These are phyloP conservation scores for Cephalotes varians DNA, from an alignment of 2,888 invertebrate genomes.

Conservation along the genomic window DNA sequence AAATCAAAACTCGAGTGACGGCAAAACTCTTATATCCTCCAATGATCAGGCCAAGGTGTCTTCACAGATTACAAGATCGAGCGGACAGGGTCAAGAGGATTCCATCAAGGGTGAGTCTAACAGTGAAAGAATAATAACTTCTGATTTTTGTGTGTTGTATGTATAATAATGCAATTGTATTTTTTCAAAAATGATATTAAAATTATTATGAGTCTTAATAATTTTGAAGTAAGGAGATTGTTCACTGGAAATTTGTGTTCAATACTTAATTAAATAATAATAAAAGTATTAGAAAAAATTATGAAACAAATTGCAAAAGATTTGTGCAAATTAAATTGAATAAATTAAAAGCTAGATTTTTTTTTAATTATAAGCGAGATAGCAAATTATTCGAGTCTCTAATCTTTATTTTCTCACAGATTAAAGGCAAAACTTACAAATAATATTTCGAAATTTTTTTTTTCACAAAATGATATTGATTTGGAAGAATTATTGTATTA, in stretches of 20 bases:
- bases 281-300: background rate
- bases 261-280: background rate
- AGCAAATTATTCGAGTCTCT: background rate
- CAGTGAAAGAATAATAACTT: background rate
- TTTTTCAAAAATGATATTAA: background rate
- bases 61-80: constrained; percentile 66
- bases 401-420: background rate
- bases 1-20: constrained; percentile 50
- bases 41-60: constrained; percentile 64
- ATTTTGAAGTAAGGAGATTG: background rate
- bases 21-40: constrained; percentile 39
- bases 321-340: background rate
- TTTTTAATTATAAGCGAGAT: background rate
- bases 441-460: background rate
- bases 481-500: background rate
- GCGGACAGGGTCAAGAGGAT: constrained; percentile 64
- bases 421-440: background rate
- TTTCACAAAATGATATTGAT: background rate
- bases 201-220: background rate
- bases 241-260: background rate
- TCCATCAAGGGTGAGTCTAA: constrained; percentile 65
- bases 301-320: background rate
- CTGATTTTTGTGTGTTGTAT: background rate
- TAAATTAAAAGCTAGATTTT: background rate
- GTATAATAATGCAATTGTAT: background rate